Base-by-base conservation (phyloP, 2,797 vertebrate species). In the Acestrorhynchus altus region DNA sequence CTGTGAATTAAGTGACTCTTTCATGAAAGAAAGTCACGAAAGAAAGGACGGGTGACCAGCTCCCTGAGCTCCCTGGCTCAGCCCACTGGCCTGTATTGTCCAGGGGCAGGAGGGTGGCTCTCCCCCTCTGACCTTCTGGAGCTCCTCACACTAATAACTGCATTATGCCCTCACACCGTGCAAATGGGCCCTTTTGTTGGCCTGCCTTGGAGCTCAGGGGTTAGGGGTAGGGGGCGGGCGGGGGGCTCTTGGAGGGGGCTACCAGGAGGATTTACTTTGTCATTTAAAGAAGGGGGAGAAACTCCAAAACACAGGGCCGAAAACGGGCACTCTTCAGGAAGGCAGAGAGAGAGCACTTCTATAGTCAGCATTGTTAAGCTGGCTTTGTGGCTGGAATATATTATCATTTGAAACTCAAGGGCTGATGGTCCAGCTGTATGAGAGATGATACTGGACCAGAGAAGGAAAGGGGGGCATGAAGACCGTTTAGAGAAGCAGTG, bases 111-210 rank as follows among this genome's bases (percentile, higher is more conserved):
- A 83, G 81, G 84, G 79, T 76, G 83, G 79, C 81, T 81, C 59
- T 83, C 72, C 79, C 76, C 63, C 74, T 77, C 61, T 85, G 83
- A 86, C 82, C 82, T 83, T 80, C 71, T 76, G 78, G 74, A 83
- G 80, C 75, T 80, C 83, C 75, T 75, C 83, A 81, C 85, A 84
- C 85, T 86, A 86, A 86, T 86, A 88, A 86, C 85, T 81, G 82
- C 83, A 86, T 87, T 87, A 85, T 85, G 79, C 73, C 77, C 83
- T 85, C 81, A 81, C 83, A 87, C 83, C 73, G 82, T 86, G 83
- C 86, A 87, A 87, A 87, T 86, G 84, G 86, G 77, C 66, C 77
- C 86, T 84, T 87, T 87, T 87, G 85, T 87, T 83, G 70, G n/a
- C 54, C 71, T 81, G 77, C 79, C 79, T 77, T 76, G 81, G 77